Evolutionary conservation across 2,113 vertebrate genomes (phyloP), one percentile per base, ranked within the genome.

Genomic region (Hypomesus transpacificus): DNA sequence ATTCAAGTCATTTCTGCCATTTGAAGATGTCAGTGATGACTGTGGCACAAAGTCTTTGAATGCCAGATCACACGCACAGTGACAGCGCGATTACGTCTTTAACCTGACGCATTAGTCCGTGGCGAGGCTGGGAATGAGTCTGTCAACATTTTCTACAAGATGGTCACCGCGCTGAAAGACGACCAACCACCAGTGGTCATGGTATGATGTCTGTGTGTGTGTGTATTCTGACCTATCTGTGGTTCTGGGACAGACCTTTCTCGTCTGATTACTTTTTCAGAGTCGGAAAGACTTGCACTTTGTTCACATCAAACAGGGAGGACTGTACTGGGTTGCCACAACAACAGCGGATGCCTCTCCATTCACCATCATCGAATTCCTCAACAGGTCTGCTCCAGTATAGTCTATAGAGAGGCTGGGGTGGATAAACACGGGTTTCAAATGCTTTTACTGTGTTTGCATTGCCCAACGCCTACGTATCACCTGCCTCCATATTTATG

Each of bases 141-240:
- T 1, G 85, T 92, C 2, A 85, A 84, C 28, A 57, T 87, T 57
- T 95, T 97, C 85, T 95, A 94, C 56, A 90, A 93, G 83, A 93
- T 92, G 85, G 88, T 96, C 68, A 93, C 91, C 0, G 89, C 91
- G 2, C 85, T 96, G 78, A 90, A 90, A 0, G 91, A 92, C 51
- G 94, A 93, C 75, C 94, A 94, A 81, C 93, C 95, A 21, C 94
- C 94, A 0, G 92, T 96, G n/a, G 94, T 95, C 79, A 94, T 94
- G 94, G 95, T 96, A 86, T 88, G 22, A 68, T 20, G 22, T 53
- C 0, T 8, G 9, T 28, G 6, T 21, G 7, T 14, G 18, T 62
- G 13, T 62, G 26, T 51, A 4, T 53, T 7, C 16, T 73, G 18
- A 50, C 2, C 46, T 34, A 51, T 46, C 14, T 59, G 21, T 56